Conservation (phyloP, 2,888 invertebrate species). For the Drosophila robusta region DNA sequence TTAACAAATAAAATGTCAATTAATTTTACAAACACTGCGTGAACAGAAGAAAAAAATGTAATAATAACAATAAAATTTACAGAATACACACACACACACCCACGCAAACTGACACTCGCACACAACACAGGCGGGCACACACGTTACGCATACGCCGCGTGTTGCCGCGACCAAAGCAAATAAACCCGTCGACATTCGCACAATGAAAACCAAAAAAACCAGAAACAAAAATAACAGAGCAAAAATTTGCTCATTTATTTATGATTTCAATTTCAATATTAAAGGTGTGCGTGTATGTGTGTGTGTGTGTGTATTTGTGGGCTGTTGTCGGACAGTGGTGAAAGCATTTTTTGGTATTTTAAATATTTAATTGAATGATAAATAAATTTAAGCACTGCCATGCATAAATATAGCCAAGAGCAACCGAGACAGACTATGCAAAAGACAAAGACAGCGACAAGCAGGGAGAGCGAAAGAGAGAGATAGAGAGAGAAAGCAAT, state of each 20-base stretch:
- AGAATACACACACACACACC: slow-evolving; percentile 33
- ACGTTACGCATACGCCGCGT: slow-evolving; percentile 55
- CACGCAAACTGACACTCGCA: slow-evolving; percentile 14
- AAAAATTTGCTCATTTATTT: slow-evolving; percentile 80
- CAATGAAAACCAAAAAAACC: slow-evolving; percentile 31
- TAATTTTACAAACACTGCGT: slow-evolving; percentile 82
- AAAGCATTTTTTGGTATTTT: slow-evolving; percentile 81
- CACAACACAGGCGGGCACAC: slow-evolving; percentile 2
- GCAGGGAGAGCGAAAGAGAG: neutral
- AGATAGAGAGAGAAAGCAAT: slow-evolving; percentile 25
- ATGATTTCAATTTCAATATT: slow-evolving; percentile 82
- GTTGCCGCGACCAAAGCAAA: slow-evolving; percentile 36
- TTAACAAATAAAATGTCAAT: slow-evolving; percentile 85
- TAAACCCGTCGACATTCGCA: slow-evolving; percentile 38
- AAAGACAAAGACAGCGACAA: slow-evolving; percentile 15
- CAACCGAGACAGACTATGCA: slow-evolving; percentile 25
- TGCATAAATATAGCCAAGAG: slow-evolving; percentile 41
- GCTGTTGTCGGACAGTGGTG: slow-evolving; percentile 61
- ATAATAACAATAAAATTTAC: slow-evolving; percentile 80
- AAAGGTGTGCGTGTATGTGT: slow-evolving; percentile 63
- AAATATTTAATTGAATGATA: slow-evolving; percentile 83
- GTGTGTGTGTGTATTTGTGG: slow-evolving; percentile 14
- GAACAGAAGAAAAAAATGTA: slow-evolving; percentile 48
- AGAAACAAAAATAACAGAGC: slow-evolving; percentile 10
- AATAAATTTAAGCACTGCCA: slow-evolving; percentile 74